Evolutionary conservation across 2,113 vertebrate species (phyloP), one percentile per base, ranked within the genome.

Genomic region (Leptosomus discolor): DNA sequence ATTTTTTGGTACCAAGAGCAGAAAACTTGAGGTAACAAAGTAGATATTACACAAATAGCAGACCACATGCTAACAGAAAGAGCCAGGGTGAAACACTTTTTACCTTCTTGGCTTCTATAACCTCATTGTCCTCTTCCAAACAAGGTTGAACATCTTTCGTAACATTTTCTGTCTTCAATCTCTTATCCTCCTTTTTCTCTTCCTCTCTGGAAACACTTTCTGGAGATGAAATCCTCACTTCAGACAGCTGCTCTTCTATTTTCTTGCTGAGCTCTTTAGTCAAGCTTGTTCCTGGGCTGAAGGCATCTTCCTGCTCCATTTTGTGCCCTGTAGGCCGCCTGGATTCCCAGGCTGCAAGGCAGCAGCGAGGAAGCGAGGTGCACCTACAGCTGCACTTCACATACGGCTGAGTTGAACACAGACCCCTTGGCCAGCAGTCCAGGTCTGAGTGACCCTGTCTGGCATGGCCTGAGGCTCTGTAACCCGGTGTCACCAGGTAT

Each of bases 21-120:
- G 48, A 75, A 81, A 91, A 68, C 8, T 12, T 58, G 27, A 73
- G 54, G 27, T 87, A 74, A 77, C 16, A 82, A 53, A 67, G 41
- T 60, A 93, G 30, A 22, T 24, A 18, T 51, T 61, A 76, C 13
- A 74, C 32, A 58, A 50, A 14, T 8, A 88, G 11, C 26, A 96
- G 48, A 70, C 2, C 10, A 29, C 20, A 8, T 17, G 16, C 16
- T 75, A 88, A 63, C 16, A 84, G 29, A 86, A n/a, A 74, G 39
- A 71, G 20, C 8, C 22, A 56, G 21, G 4, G 15, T 48, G 32
- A 90, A 79, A 17, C 37, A 56, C 16, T 69, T 73, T 41, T 85
- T 97, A 98, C 97, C 97, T 96, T 91, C 51, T 83, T 69, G 13
- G n/a, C 29, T 88, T 92, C 79, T 85, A 6, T 43, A 92, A 74